These are phyloP conservation scores for Brachymystax lenok DNA, from an alignment of 2,797 vertebrate genomes.

Conservation along the genomic window DNA sequence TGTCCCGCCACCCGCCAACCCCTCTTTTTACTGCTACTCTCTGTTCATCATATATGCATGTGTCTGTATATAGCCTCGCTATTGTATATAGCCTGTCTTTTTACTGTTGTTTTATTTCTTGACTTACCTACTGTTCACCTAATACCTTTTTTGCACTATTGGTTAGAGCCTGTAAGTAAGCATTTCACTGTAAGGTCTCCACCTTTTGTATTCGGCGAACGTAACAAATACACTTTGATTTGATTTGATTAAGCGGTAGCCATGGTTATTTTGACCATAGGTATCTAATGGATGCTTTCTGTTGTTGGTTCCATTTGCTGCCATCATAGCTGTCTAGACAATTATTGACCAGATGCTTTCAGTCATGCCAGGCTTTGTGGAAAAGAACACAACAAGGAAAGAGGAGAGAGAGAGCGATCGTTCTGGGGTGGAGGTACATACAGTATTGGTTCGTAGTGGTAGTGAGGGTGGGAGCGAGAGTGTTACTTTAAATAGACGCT, in stretches of 20 bases:
- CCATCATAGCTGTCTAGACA: constrained; percentile 39
- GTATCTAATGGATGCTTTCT: background rate
- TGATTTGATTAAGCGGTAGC: background rate
- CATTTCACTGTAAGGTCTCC: too few species aligned
- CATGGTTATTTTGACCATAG: background rate
- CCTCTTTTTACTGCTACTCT: too few species aligned
- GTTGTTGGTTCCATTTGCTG: background rate
- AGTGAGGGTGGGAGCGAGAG: background rate
- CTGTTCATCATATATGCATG: too few species aligned
- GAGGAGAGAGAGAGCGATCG: background rate
- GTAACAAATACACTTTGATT: too few species aligned
- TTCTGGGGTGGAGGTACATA: background rate
- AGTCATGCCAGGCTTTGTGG: constrained; percentile 23
- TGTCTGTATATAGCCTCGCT: too few species aligned
- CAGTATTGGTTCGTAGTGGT: background rate
- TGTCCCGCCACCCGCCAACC: too few species aligned
- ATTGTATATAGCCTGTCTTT: too few species aligned
- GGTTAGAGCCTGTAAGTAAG: too few species aligned
- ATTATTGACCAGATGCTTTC: constrained; percentile 43
- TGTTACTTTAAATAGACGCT: constrained; percentile 39
- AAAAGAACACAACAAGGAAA: constrained; percentile 1
- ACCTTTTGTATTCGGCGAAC: too few species aligned
- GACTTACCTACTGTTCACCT: too few species aligned
- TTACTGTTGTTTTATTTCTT: too few species aligned
- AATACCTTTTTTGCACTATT: too few species aligned